Conservation (phyloP, 2,113 vertebrate genomes). For the Paralichthys olivaceus region DNA sequence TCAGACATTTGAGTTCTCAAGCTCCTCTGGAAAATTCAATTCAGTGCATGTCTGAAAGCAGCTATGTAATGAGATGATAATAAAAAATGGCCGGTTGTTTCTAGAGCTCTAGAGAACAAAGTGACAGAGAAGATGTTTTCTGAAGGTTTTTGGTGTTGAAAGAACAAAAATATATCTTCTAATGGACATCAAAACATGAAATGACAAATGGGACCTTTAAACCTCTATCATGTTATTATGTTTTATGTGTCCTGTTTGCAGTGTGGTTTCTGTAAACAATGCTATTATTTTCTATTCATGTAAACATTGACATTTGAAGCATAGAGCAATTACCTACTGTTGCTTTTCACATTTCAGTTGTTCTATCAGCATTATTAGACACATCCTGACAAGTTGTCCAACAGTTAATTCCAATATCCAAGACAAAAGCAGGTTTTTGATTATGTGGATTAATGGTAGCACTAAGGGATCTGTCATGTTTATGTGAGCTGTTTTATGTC, state of each 20-base stretch:
- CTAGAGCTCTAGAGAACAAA: neutral
- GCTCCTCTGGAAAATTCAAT: too few species aligned
- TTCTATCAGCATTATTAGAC: constrained; percentile 47
- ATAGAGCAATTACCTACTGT: constrained; percentile 32
- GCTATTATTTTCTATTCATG: constrained; percentile 23
- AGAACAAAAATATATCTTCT: neutral
- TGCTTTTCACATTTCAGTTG: constrained; percentile 35
- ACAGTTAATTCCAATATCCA: constrained; percentile 56
- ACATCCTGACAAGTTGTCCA: constrained; percentile 44
- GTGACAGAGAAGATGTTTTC: neutral
- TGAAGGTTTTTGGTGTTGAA: neutral
- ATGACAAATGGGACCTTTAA: neutral
- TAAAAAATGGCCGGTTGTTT: neutral
- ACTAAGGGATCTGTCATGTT: constrained; percentile 70
- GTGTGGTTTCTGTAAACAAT: constrained; percentile 20
- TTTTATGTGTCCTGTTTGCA: constrained; percentile 13
- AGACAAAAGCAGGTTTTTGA: constrained; percentile 51
- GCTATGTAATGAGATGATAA: too few species aligned
- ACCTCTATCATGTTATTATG: constrained; percentile 37
- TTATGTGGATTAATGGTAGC: constrained; percentile 63
- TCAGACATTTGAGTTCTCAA: too few species aligned
- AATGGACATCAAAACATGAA: neutral
- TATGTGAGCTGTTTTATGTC: constrained; percentile 69
- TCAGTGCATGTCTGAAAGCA: too few species aligned
- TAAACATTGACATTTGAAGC: constrained; percentile 24